Evolutionary conservation across 64 coral and sea anemone genomes (phyloP), one percentile per base, ranked within the genome.

Genomic region (Platygyra sinensis): DNA sequence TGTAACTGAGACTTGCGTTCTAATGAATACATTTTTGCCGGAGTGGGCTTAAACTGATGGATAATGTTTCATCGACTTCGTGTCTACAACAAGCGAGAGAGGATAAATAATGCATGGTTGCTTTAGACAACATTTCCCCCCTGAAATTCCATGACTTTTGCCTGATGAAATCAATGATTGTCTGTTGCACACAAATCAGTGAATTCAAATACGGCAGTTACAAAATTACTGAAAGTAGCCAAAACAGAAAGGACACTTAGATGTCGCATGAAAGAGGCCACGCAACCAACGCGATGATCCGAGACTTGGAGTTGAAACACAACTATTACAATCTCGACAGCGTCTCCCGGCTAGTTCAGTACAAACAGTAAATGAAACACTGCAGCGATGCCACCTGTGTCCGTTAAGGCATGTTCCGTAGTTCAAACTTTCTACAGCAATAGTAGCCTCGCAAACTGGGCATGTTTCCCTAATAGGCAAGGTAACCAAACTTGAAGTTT

Each of bases 351-450:
- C 13, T 51, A 85, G 24, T 25, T 71, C 63, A 51, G 63, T 10
- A 85, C 81, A 85, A 72, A 85, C 63, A 50, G 32, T 14, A n/a
- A 85, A 85, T 49, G 36, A 51, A 16, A 72, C 81, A 71, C 38
- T 52, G 27, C 81, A 85, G 10, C 81, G 81, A 39, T 24, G 62
- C 81, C 62, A 85, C 17, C 51, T 67, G 63, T 85, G 81, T 19
- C 81, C 81, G 64, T 71, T 85, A 25, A 69, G 42, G 67, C 81
- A 85, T 27, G 62, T 85, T 72, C 81, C 81, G 5, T 85, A 46
- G 5, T 20, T 39, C 62, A 72, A 16, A 63, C 63, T 85, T 16
- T 85, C 81, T 22, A 85, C 24, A 50, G 81, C 62, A 85, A 85
- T 85, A 38, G 30, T 38, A 85, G 22, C 64, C 22, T 85, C 11